Percentiles rank a stretch among this genome's conserved stretches.
These are phyloP conservation scores for Grammomys surdaster DNA, from an alignment of 2,113 vertebrate species.

Conservation along the genomic window DNA sequence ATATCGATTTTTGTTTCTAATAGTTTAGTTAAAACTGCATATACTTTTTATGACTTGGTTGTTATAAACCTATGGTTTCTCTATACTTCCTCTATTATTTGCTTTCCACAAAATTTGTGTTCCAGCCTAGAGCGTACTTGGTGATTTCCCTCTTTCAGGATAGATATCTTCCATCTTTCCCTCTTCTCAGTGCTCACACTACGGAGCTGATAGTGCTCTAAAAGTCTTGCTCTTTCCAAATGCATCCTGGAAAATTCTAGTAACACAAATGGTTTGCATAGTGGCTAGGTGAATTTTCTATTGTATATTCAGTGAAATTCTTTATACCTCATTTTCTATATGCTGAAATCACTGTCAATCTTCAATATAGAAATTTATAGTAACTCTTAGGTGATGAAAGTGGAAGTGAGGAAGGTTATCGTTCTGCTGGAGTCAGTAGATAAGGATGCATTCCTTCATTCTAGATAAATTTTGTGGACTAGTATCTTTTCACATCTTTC, in stretches of 20 bases:
- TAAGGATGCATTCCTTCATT: neutral
- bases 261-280: neutral
- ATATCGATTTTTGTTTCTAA: neutral
- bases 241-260: neutral
- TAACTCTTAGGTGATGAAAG: neutral
- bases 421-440: neutral
- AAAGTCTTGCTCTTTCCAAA: neutral
- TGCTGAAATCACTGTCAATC: neutral
- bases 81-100: neutral
- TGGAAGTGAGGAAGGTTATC: rapidly evolving
- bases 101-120: neutral
- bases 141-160: neutral
- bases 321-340: neutral
- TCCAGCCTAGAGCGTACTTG: neutral
- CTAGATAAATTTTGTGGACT: neutral
- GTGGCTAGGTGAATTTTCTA: neutral
- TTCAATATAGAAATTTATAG: neutral
- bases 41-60: neutral
- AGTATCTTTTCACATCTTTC: neutral
- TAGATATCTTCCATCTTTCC: neutral
- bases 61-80: neutral
- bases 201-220: neutral
- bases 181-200: neutral
- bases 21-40: neutral
- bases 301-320: neutral